phyloP scores from a whole-genome alignment of 92 coral and sea anemone species.

The Porites cylindrica region DNA sequence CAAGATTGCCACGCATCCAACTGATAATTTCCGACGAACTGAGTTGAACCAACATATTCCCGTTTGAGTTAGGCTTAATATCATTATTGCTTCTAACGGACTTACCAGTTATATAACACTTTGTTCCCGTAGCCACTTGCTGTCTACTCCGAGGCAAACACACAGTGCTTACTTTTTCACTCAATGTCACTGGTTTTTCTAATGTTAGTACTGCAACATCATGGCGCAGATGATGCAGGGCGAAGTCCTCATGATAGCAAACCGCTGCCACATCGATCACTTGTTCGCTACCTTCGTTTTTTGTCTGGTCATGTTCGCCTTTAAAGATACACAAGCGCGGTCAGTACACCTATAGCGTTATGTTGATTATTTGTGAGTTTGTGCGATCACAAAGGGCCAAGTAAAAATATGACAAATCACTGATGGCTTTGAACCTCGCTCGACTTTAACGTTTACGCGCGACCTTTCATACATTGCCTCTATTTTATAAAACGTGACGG shows the following conservation, averaged over 20 bases:
- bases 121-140: slow-evolving; percentile 48
- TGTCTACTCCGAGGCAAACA: slow-evolving; percentile 62
- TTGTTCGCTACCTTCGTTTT: slow-evolving; percentile 39
- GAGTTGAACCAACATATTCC: too few species aligned
- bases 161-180: slow-evolving; percentile 55
- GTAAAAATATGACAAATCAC: too few species aligned
- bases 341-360: not conserved
- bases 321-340: not conserved
- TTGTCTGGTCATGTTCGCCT: slow-evolving; percentile 47
- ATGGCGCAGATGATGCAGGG: slow-evolving; percentile 61
- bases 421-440: too few species aligned
- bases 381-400: too few species aligned
- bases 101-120: slow-evolving; percentile 75
- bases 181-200: slow-evolving; percentile 54
- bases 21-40: too few species aligned
- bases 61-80: too few species aligned
- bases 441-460: too few species aligned
- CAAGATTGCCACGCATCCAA: too few species aligned
- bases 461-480: too few species aligned
- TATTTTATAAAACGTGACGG: too few species aligned
- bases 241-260: slow-evolving; percentile 62
- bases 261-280: slow-evolving; percentile 50
- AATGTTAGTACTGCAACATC: slow-evolving; percentile 74
- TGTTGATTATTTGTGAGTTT: not conserved
- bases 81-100: too few species aligned